phyloP scores from a whole-genome alignment of 2,888 invertebrate species.

The Leuctra nigra region DNA sequence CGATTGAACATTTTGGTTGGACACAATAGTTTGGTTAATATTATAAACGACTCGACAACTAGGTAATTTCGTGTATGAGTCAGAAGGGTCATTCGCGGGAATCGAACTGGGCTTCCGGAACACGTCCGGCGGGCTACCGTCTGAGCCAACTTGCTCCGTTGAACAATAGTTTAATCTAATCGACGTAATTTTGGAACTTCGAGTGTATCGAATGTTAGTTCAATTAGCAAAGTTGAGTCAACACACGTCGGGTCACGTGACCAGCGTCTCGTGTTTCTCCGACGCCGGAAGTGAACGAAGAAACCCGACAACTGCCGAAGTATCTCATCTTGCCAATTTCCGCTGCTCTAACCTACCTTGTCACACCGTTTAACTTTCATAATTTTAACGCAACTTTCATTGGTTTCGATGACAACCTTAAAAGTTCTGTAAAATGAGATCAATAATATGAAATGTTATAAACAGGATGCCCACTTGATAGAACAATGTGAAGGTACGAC shows the following conservation, averaged over 20 bases:
- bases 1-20: too few species aligned
- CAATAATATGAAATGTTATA: conserved; percentile 1
- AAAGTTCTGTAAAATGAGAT: conserved; percentile 7
- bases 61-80: too few species aligned
- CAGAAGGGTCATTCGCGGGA: too few species aligned
- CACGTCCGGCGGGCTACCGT: background rate
- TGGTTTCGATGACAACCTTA: conserved; percentile 11
- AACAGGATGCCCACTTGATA: conserved; percentile 15
- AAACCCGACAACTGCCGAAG: conserved; percentile 16
- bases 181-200: too few species aligned
- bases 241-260: background rate
- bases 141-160: background rate
- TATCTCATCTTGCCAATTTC: conserved; percentile 23
- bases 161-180: too few species aligned
- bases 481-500: too few species aligned
- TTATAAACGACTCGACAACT: too few species aligned
- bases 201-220: too few species aligned
- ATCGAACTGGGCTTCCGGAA: too few species aligned
- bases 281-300: background rate
- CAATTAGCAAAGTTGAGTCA: too few species aligned
- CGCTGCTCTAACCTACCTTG: background rate
- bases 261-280: background rate
- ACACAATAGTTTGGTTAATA: too few species aligned
- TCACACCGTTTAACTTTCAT: conserved; percentile 14
- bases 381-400: conserved; percentile 6